Conservation (phyloP, 2,888 invertebrate genomes). For the Mythimna ferrago region DNA sequence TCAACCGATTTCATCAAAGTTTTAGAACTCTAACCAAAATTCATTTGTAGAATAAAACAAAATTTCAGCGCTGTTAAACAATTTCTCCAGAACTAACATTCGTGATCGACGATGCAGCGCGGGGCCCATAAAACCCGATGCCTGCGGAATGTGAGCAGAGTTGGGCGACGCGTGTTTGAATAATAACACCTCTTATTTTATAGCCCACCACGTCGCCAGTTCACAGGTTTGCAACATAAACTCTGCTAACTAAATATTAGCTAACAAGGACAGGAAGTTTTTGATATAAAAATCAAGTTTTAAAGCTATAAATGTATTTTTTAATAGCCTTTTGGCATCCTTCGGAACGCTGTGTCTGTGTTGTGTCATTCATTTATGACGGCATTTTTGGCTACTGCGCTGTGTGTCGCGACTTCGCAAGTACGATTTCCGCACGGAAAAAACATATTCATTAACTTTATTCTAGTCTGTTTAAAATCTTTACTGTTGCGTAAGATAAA, state of each 20-base stretch:
- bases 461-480: too few relatives aligned
- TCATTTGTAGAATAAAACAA: not conserved
- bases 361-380: not conserved
- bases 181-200: constrained; percentile 72
- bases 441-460: too few relatives aligned
- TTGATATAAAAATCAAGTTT: not conserved
- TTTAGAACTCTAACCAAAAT: not conserved
- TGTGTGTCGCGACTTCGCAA: too few relatives aligned
- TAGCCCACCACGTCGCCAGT: constrained; percentile 53
- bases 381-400: too few relatives aligned
- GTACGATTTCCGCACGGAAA: too few relatives aligned
- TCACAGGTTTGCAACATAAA: constrained; percentile 53
- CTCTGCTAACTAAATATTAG: constrained; percentile 39
- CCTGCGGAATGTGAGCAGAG: constrained; percentile 68
- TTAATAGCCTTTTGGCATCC: not conserved
- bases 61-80: not conserved
- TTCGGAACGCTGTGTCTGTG: not conserved
- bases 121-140: constrained; percentile 74
- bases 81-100: constrained; percentile 45
- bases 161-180: constrained; percentile 65
- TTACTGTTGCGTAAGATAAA: too few relatives aligned
- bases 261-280: constrained; percentile 34
- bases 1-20: too few relatives aligned
- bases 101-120: constrained; percentile 67
- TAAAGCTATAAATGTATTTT: not conserved